Evolutionary conservation across 2,888 invertebrate species (phyloP), one percentile per base, ranked within the genome.

Genomic region (Diarsia dahlii): DNA sequence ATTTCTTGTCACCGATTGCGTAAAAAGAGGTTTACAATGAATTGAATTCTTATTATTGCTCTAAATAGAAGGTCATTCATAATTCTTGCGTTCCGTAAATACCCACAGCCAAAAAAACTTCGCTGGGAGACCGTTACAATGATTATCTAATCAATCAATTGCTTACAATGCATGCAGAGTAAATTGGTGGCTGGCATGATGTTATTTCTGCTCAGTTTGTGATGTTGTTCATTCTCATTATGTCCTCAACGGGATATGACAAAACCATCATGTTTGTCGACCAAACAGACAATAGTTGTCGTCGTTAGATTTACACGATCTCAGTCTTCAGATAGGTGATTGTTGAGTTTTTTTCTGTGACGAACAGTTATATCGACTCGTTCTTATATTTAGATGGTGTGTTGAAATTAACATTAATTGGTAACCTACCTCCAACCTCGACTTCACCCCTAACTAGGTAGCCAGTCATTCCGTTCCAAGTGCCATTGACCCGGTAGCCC

Each of bases 401-500:
- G 34, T 64, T 50, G 8, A 20, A 0, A n/a, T 13, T 10, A 54
- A 1, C 0, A 13, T 39, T 15, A 13, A n/a, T 46, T 48, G 23
- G 1, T 58, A 4, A 78, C 69, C 60, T 91, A 97, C 97, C 97
- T 93, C 97, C 97, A 80, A 97, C 96, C 84, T 97, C 97, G 10
- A 97, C 97, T 90, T 97, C 96, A 63, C 96, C 95, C 77, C 97
- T 93, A 0, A 96, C 94, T 81, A 98, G 92, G 88, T 97, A 96
- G 0, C 97, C 97, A 77, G 97, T 97, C 97, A 98, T 97, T 39
- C 98, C 98, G 87, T 95, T 97, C 97, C 97, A 98, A 5, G 97
- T 95, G 2, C 97, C 95, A 80, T 97, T 97, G 64, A 95, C 92
- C 71, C 89, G 92, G 86, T 97, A 97, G 2, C 98, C 98, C 97